These are phyloP conservation scores for Chamaetylas fuelleborni DNA, from an alignment of 2,113 vertebrate species.

Conservation along the genomic window DNA sequence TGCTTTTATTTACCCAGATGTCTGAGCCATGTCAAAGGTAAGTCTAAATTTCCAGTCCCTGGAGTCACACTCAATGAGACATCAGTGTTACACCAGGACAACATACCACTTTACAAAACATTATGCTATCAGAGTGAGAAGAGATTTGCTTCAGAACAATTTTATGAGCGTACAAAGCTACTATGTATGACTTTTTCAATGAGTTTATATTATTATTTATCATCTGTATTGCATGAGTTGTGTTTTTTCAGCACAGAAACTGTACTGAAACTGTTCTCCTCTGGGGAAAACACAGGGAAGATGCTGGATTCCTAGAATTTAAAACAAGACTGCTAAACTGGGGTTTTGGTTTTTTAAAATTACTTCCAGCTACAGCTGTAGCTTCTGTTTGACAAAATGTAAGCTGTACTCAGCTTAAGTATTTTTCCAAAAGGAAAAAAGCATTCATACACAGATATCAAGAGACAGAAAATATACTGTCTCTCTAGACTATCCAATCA, in stretches of 20 bases:
- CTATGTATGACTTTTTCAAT: background rate
- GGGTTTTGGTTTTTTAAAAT: background rate
- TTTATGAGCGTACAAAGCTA: background rate
- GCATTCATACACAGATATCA: background rate
- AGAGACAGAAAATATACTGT: background rate
- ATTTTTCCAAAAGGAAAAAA: background rate
- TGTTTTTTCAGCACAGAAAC: background rate
- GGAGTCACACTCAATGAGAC: background rate
- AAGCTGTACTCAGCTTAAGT: background rate
- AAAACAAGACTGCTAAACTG: background rate
- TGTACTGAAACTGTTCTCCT: background rate
- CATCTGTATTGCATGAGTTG: background rate
- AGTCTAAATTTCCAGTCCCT: background rate
- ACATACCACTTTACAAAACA: background rate
- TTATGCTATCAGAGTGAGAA: background rate
- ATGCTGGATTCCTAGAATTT: background rate
- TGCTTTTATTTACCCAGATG: background rate
- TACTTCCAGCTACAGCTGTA: background rate
- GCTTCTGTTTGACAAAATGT: background rate
- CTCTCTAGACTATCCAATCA: background rate
- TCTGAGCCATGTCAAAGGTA: background rate
- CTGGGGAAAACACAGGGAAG: background rate
- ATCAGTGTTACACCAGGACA: background rate
- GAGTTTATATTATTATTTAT: background rate
- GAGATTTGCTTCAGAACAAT: background rate